phyloP scores from a whole-genome alignment of 2,113 vertebrate species.

The Thryonomys swinderianus region DNA sequence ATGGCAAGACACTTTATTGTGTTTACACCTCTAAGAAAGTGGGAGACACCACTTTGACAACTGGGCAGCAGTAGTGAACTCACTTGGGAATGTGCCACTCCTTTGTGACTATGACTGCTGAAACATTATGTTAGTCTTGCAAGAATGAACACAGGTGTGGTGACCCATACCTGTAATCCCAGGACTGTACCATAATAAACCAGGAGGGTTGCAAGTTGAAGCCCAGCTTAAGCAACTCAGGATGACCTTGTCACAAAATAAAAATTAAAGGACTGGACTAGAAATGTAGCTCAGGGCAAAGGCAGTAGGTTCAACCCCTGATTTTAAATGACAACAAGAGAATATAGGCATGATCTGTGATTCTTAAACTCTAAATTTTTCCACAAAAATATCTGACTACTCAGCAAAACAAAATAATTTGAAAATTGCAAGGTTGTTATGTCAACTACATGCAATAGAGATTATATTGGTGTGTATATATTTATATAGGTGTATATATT shows the following conservation, averaged over 20 bases:
- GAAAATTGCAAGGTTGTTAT: neutral
- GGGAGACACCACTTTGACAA: neutral
- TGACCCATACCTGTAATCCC: neutral
- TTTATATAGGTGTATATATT: neutral
- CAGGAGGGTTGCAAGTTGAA: neutral
- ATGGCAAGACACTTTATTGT: neutral
- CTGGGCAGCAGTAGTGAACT: neutral
- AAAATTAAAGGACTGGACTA: neutral
- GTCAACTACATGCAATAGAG: neutral
- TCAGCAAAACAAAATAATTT: constrained; percentile 19
- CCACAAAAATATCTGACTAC: neutral
- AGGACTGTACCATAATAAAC: neutral
- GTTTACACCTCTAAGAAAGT: neutral
- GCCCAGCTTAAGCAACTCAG: neutral
- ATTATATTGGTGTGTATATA: too few species aligned
- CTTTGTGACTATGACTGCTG: neutral
- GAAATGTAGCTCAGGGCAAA: neutral
- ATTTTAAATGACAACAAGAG: neutral
- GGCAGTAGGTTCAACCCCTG: neutral
- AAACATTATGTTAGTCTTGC: neutral
- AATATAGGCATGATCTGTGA: neutral
- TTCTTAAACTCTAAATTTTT: constrained; percentile 4
- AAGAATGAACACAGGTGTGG: neutral
- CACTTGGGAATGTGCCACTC: neutral
- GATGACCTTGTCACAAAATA: neutral